phyloP scores from a whole-genome alignment of 2,888 invertebrate genomes.

The Neuroscelio doddi region DNA sequence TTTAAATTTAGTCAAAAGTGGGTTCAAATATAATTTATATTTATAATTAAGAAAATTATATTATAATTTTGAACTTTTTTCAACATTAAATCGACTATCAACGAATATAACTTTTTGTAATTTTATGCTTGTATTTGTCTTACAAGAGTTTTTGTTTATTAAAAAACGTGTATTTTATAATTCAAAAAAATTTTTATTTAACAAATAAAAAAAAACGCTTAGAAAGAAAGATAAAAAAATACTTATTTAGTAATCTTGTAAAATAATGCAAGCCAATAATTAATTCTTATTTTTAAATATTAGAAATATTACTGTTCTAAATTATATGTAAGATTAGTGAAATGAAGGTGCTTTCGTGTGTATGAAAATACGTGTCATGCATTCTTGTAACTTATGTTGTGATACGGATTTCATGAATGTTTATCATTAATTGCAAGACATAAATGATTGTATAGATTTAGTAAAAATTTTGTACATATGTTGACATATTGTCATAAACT shows the following conservation, averaged over 20 bases:
- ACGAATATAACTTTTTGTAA: no score
- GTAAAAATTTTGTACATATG: constrained; percentile 41
- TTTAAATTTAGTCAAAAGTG: constrained; percentile 35
- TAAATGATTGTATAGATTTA: constrained; percentile 29
- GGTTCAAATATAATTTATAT: constrained; percentile 24
- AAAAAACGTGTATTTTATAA: no score
- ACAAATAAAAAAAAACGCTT: no score
- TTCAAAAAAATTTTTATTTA: no score
- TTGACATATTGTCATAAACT: constrained; percentile 27
- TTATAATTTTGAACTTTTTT: no score
- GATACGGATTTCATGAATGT: constrained; percentile 24
- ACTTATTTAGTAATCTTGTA: background rate
- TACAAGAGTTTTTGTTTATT: no score
- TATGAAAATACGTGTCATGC: background rate
- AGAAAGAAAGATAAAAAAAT: no score
- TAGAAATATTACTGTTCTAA: background rate
- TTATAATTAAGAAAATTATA: background rate
- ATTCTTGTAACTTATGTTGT: constrained; percentile 21
- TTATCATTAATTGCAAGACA: background rate
- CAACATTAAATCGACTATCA: no score
- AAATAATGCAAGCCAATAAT: background rate
- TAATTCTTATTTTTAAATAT: background rate
- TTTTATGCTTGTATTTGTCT: no score
- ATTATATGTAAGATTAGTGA: background rate
- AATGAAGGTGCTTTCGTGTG: constrained; percentile 13